Conservation (phyloP, 1,140 invertebrate species). For the Lerema accius region DNA sequence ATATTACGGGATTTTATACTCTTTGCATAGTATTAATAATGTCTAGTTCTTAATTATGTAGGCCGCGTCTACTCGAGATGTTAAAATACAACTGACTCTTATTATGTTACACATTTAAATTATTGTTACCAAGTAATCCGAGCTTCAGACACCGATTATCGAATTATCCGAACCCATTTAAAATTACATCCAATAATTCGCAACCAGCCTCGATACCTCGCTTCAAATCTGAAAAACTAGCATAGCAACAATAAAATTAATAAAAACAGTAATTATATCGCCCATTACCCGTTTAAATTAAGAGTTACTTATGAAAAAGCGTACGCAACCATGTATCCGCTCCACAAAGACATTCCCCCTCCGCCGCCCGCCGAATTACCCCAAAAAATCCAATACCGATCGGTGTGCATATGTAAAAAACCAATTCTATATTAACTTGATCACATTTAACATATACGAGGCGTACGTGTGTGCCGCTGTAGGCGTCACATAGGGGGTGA, state of each 20-base stretch:
- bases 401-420: slow-evolving; percentile 51
- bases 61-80: too few relatives aligned
- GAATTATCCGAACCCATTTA: too few relatives aligned
- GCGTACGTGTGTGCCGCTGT: slow-evolving; percentile 48
- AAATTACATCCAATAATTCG: too few relatives aligned
- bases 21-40: too few relatives aligned
- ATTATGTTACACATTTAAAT: too few relatives aligned
- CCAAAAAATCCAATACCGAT: slow-evolving; percentile 44
- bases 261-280: slow-evolving; percentile 20
- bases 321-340: slow-evolving; percentile 14
- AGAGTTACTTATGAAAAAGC: slow-evolving; percentile 34
- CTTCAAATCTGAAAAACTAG: background rate
- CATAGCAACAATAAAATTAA: slow-evolving; percentile 6
- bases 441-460: slow-evolving; percentile 56
- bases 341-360: slow-evolving; percentile 26
- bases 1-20: too few relatives aligned
- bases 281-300: slow-evolving; percentile 31
- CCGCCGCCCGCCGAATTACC: slow-evolving; percentile 22
- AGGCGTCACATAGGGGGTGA: slow-evolving; percentile 70
- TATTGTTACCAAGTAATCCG: too few relatives aligned
- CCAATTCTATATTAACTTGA: slow-evolving; percentile 56
- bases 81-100: too few relatives aligned
- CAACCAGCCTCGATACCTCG: too few relatives aligned
- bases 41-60: too few relatives aligned
- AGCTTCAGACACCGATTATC: too few relatives aligned